These are phyloP conservation scores for Scolopax rusticola DNA, from an alignment of 2,797 vertebrate species.

Conservation along the genomic window DNA sequence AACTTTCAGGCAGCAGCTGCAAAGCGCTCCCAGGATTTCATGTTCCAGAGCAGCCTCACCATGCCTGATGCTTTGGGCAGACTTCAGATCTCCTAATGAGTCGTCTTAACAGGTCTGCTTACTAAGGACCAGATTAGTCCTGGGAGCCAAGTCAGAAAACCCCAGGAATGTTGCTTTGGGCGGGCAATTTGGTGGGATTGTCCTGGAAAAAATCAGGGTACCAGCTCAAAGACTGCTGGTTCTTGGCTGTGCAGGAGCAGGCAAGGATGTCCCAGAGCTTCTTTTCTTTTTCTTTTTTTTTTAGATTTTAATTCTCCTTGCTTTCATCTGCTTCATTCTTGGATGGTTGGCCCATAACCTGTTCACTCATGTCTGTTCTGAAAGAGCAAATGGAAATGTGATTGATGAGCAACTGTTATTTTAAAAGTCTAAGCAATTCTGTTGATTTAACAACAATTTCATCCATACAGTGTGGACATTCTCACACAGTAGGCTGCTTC, in stretches of 20 bases:
- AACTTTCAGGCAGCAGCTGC: constrained; percentile 46
- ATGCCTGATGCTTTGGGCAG: constrained; percentile 1
- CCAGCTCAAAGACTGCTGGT: not conserved
- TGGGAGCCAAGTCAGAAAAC: not conserved
- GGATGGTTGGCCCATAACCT: not conserved
- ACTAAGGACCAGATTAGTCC: not conserved
- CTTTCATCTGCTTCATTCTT: not conserved
- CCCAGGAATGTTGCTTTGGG: not conserved
- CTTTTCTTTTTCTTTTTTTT: not conserved
- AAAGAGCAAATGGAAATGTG: not conserved
- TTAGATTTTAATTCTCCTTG: not conserved
- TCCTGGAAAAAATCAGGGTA: not conserved
- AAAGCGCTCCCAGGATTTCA: constrained; percentile 1
- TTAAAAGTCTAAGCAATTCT: not conserved
- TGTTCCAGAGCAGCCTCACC: constrained; percentile 7
- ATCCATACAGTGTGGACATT: not conserved
- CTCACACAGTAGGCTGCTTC: not conserved
- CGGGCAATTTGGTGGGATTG: not conserved
- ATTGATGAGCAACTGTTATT: not conserved
- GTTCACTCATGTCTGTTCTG: not conserved
- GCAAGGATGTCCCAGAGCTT: not conserved
- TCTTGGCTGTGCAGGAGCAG: not conserved
- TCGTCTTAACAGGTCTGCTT: not conserved
- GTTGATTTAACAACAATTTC: not conserved
- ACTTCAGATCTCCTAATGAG: constrained; percentile 21